A percentile compares a stretch with the other conserved stretches of the same genome.
Conservation (phyloP, 2,888 invertebrate species). For the Heliconius charithonia region DNA sequence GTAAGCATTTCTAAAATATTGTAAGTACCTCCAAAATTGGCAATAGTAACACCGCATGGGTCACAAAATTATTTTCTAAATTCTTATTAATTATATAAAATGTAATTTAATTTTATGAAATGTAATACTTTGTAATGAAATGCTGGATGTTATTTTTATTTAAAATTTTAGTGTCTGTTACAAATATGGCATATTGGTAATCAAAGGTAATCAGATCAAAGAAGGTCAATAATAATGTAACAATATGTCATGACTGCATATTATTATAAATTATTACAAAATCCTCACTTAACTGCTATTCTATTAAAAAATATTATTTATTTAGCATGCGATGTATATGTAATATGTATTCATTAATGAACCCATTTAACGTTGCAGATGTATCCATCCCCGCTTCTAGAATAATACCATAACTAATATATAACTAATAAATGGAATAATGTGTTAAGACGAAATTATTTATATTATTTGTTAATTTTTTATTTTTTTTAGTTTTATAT, state of each 20-base stretch:
- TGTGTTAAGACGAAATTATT: constrained; percentile 19
- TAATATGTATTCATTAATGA: constrained; percentile 23
- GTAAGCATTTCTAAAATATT: constrained; percentile 12
- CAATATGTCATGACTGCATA: neutral
- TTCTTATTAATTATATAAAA: neutral
- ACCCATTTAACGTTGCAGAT: constrained; percentile 40
- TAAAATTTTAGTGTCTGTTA: neutral
- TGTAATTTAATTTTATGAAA: neutral
- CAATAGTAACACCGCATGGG: constrained; percentile 13
- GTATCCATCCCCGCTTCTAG: constrained; percentile 52
- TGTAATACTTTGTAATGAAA: constrained; percentile 2
- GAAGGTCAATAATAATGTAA: neutral
- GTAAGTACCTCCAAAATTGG: neutral
- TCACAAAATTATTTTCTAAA: constrained; percentile 15
- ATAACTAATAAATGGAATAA: constrained; percentile 29
- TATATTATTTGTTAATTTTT: neutral
- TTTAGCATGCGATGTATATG: constrained; percentile 25
- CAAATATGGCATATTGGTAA: neutral
- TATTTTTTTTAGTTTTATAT: neutral
- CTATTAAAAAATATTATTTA: constrained; percentile 6
- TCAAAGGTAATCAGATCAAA: neutral
- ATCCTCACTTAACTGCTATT: neutral
- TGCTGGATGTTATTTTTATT: neutral
- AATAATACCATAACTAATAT: constrained; percentile 21
- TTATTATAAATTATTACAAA: constrained; percentile 7